A percentile compares a stretch with the other conserved stretches of the same genome.
Evolutionary conservation across 2,888 invertebrate species (phyloP).

Genomic region (Sphaeridia pumilis): DNA sequence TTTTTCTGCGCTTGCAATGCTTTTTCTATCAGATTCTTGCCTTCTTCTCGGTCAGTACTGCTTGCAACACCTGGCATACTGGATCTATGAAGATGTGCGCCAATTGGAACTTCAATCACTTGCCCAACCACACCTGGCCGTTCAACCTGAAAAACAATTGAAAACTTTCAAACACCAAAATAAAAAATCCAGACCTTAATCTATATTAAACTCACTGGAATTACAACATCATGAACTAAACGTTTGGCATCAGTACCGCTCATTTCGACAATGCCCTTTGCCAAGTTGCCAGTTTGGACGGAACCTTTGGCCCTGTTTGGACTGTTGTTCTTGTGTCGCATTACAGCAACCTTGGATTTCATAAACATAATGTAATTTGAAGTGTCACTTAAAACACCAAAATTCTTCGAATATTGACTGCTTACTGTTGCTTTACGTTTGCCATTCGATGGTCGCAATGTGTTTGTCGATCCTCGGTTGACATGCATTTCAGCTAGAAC

Average conservation of each 20-base stretch:
- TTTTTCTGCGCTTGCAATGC: slow-evolving; percentile 1
- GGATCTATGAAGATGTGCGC: slow-evolving; percentile 1
- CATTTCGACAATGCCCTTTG: slow-evolving; percentile 27
- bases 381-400: not conserved
- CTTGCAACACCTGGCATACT: not conserved
- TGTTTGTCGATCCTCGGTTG: slow-evolving; percentile 18
- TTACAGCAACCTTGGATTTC: slow-evolving; percentile 18
- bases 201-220: slow-evolving; percentile 10
- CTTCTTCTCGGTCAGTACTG: slow-evolving; percentile 6
- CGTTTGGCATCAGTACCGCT: slow-evolving; percentile 18
- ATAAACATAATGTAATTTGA: slow-evolving; percentile 3
- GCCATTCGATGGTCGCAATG: slow-evolving; percentile 6
- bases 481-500: slow-evolving; percentile 30
- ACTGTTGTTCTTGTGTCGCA: slow-evolving; percentile 17
- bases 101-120: slow-evolving; percentile 8
- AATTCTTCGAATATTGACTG: not conserved
- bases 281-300: slow-evolving; percentile 29
- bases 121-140: slow-evolving; percentile 3
- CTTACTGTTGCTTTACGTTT: slow-evolving; percentile 23
- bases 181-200: not conserved
- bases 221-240: slow-evolving; percentile 20
- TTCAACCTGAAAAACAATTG: slow-evolving; percentile 2
- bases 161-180: not conserved
- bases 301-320: slow-evolving; percentile 10
- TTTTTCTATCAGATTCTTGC: slow-evolving; percentile 14